phyloP scores from a whole-genome alignment of 23 tunicate genomes.

The Diplosoma virens region DNA sequence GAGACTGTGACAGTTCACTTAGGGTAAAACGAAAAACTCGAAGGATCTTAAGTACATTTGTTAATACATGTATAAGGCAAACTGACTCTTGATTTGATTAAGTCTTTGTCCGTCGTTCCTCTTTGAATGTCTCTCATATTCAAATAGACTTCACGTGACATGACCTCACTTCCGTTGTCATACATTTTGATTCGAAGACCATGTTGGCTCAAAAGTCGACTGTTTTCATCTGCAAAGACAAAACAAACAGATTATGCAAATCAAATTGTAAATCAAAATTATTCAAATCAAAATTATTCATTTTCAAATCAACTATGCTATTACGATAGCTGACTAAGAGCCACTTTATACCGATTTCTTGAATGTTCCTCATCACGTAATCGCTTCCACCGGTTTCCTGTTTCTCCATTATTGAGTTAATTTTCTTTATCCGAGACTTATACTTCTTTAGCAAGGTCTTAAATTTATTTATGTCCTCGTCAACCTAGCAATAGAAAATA shows the following conservation, averaged over 20 bases:
- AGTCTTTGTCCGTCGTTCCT: constrained; percentile 46
- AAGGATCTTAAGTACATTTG: too few relatives aligned
- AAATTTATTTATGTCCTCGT: constrained; percentile 48
- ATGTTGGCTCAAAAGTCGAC: not conserved
- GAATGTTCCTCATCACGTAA: constrained; percentile 65
- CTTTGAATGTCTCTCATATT: constrained; percentile 76
- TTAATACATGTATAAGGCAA: too few relatives aligned
- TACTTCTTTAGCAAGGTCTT: constrained; percentile 40
- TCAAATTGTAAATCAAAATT: not conserved
- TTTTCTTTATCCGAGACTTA: constrained; percentile 23
- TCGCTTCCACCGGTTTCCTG: constrained; percentile 25
- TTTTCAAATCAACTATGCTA: too few relatives aligned
- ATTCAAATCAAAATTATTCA: too few relatives aligned
- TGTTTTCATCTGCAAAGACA: not conserved
- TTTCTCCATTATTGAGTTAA: constrained; percentile 25
- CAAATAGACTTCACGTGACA: constrained; percentile 22
- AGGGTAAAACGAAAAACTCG: too few relatives aligned
- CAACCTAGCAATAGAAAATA: constrained; percentile 33
- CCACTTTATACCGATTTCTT: constrained; percentile 81
- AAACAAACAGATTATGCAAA: not conserved
- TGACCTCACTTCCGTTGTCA: constrained; percentile 62
- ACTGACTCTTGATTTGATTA: constrained; percentile 64
- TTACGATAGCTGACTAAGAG: too few relatives aligned
- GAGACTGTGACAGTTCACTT: too few relatives aligned
- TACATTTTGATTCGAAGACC: constrained; percentile 57